Evolutionary conservation across 1,140 invertebrate species (phyloP).

Genomic region (Cotesia typhae): DNA sequence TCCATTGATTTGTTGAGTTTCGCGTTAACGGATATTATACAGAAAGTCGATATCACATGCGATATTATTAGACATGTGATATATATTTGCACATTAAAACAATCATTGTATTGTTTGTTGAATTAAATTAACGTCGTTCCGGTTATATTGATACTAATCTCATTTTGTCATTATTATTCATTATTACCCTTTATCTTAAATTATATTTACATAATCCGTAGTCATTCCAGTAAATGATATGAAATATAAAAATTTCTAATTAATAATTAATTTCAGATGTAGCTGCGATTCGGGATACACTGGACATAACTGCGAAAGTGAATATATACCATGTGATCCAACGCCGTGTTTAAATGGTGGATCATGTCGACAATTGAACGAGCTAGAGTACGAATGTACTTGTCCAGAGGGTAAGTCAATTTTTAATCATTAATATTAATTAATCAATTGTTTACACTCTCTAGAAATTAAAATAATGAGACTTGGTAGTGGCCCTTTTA

Average conservation of each 20-base stretch:
- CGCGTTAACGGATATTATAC: conserved; percentile 35
- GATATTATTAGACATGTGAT: conserved; percentile 42
- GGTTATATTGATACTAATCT: conserved; percentile 22
- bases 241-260: too few relatives aligned
- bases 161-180: conserved; percentile 12
- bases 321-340: conserved; percentile 90
- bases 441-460: not conserved
- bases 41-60: conserved; percentile 44
- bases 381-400: conserved; percentile 82
- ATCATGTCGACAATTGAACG: conserved; percentile 77
- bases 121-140: conserved; percentile 20
- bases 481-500: not conserved
- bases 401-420: conserved; percentile 83
- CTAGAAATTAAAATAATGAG: not conserved
- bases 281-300: conserved; percentile 89
- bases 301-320: conserved; percentile 87
- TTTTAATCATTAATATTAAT: too few relatives aligned
- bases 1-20: conserved; percentile 29
- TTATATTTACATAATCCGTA: not conserved
- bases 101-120: conserved; percentile 35
- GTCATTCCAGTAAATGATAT: not conserved
- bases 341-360: conserved; percentile 91
- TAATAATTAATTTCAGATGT: conserved; percentile 73
- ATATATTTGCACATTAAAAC: conserved; percentile 27
- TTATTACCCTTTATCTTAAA: not conserved